Conservation (phyloP, 2,113 vertebrate genomes). For the Cochlearius cochlearius region DNA sequence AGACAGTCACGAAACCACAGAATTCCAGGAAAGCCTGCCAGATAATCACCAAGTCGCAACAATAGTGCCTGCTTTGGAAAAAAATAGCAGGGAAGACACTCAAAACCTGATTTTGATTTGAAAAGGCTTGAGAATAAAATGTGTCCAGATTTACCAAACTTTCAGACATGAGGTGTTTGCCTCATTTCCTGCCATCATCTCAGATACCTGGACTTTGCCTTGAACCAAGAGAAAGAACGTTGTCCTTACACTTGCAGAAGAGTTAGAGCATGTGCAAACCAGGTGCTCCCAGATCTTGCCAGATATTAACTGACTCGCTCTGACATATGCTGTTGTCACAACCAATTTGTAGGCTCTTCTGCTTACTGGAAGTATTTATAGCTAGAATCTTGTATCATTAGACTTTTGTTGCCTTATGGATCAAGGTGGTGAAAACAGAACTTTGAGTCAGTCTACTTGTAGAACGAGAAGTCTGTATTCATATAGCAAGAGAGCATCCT, state of each 20-base stretch:
- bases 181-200: not conserved
- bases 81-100: not conserved
- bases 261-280: not conserved
- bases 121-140: not conserved
- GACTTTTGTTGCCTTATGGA: not conserved
- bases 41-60: not conserved
- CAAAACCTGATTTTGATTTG: not conserved
- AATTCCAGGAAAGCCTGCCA: not conserved
- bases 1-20: not conserved
- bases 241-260: not conserved
- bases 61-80: not conserved
- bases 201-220: not conserved
- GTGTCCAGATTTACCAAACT: not conserved
- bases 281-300: not conserved
- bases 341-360: not conserved
- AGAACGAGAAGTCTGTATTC: not conserved
- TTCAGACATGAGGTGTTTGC: not conserved
- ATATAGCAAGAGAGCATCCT: not conserved
- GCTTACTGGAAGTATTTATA: not conserved
- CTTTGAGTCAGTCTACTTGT: not conserved
- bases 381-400: not conserved
- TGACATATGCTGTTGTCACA: not conserved
- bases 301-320: not conserved
- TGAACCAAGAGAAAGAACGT: not conserved
- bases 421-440: not conserved